These are phyloP conservation scores for Micoletzkya japonica DNA, from an alignment of 2,888 invertebrate genomes.

Conservation along the genomic window DNA sequence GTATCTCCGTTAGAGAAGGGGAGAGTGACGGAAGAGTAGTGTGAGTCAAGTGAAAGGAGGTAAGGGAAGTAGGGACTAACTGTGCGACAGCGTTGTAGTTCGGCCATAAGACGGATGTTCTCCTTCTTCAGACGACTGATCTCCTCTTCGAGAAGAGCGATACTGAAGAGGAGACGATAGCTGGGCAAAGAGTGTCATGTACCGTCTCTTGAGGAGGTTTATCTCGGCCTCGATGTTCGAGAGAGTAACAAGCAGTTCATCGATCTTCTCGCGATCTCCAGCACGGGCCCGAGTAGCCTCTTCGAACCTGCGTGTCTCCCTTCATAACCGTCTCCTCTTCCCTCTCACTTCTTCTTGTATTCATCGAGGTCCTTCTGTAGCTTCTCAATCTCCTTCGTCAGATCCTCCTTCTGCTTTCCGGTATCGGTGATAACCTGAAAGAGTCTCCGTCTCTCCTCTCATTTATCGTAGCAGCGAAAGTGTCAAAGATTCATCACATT, in stretches of 20 bases:
- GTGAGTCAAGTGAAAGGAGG: no score
- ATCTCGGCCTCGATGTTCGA: constrained; percentile 67
- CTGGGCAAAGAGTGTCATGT: no score
- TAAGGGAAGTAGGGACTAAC: no score
- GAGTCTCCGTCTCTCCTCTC: not conserved
- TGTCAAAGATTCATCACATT: no score
- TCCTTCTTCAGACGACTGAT: constrained; percentile 65
- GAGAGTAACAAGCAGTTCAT: constrained; percentile 66
- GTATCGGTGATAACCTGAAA: constrained; percentile 42
- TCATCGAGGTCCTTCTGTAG: constrained; percentile 48
- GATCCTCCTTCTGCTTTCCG: constrained; percentile 37
- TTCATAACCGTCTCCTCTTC: not conserved
- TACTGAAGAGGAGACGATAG: no score
- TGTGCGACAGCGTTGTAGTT: constrained; percentile 60
- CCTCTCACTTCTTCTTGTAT: constrained; percentile 47
- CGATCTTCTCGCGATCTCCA: constrained; percentile 65
- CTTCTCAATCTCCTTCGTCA: constrained; percentile 46
- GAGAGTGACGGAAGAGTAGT: no score
- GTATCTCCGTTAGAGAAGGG: no score
- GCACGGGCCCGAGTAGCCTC: constrained; percentile 56
- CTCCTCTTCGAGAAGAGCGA: constrained; percentile 64
- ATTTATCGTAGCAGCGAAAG: not conserved
- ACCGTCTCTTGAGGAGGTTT: constrained; percentile 62
- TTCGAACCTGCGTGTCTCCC: constrained; percentile 55
- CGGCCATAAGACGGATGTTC: constrained; percentile 61